Evolutionary conservation across 2,888 invertebrate genomes (phyloP).

Genomic region (Clivina fossor): DNA sequence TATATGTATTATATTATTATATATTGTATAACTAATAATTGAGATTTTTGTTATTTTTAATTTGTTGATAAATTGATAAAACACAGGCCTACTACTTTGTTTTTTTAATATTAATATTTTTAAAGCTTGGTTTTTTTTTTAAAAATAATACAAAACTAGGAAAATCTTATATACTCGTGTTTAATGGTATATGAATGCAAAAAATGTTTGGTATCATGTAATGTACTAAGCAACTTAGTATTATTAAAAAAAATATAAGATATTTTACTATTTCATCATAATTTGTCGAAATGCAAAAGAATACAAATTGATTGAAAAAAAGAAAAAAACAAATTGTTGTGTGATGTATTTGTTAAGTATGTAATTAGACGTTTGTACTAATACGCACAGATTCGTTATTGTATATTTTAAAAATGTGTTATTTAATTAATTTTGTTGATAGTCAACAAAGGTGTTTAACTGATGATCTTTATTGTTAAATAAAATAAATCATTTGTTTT

Average conservation of each 20-base stretch:
- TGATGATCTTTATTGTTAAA: slow-evolving; percentile 33
- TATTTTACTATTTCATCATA: slow-evolving; percentile 29
- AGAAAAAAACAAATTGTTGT: slow-evolving; percentile 20
- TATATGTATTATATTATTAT: slow-evolving; percentile 26
- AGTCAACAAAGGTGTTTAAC: slow-evolving; percentile 27
- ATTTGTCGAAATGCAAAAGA: slow-evolving; percentile 7
- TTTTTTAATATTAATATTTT: slow-evolving; percentile 19
- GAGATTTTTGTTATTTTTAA: slow-evolving; percentile 30
- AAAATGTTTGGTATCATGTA: slow-evolving; percentile 19
- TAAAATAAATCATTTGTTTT: slow-evolving; percentile 32
- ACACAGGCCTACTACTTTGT: slow-evolving; percentile 29
- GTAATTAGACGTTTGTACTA: slow-evolving; percentile 20
- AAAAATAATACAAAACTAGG: slow-evolving; percentile 15
- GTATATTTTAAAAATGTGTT: slow-evolving; percentile 29
- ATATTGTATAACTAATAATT: slow-evolving; percentile 20
- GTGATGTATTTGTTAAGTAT: slow-evolving; percentile 32
- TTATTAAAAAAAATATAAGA: slow-evolving; percentile 26
- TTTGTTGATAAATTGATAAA: slow-evolving; percentile 24
- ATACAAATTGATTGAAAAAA: slow-evolving; percentile 5
- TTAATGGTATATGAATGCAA: too few species aligned
- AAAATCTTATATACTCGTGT: slow-evolving; percentile 26
- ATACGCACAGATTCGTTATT: slow-evolving; percentile 31
- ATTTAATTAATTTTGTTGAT: slow-evolving; percentile 31
- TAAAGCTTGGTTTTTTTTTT: slow-evolving; percentile 18
- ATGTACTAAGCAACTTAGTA: slow-evolving; percentile 28